Evolutionary conservation across 1,140 invertebrate species (phyloP).

Genomic region (Mactra quadrangularis): DNA sequence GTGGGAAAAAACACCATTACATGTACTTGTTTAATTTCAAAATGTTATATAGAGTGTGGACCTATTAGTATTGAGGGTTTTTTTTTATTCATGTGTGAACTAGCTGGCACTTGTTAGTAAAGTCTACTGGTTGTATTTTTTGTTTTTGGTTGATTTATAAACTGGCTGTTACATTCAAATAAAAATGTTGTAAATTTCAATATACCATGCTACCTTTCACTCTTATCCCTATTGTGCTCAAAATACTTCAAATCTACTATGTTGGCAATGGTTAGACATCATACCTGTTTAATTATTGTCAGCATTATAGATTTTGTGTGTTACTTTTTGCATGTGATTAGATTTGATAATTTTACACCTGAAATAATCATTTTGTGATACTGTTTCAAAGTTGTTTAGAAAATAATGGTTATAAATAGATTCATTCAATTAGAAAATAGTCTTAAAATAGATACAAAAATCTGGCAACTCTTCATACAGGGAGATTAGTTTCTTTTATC

Average conservation of each 20-base stretch:
- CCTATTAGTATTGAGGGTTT: neutral
- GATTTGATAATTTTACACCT: slow-evolving; percentile 12
- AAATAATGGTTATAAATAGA: no score
- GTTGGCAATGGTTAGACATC: neutral
- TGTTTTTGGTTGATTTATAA: slow-evolving; percentile 38
- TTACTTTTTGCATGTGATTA: slow-evolving; percentile 38
- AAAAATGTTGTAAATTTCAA: slow-evolving; percentile 30
- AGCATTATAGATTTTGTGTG: slow-evolving; percentile 13
- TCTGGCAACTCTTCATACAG: no score
- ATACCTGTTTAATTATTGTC: neutral
- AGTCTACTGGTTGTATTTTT: neutral
- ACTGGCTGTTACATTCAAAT: slow-evolving; percentile 41
- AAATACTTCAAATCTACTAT: slow-evolving; percentile 27
- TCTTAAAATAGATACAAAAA: no score
- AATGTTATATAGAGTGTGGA: neutral
- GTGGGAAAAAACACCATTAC: no score
- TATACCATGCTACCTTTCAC: slow-evolving; percentile 23
- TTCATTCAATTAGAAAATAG: no score
- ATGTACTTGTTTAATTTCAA: neutral
- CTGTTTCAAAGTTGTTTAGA: neutral
- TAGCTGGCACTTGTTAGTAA: slow-evolving; percentile 46
- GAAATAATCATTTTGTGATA: slow-evolving; percentile 5
- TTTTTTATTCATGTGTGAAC: neutral
- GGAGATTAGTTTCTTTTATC: no score
- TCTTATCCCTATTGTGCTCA: slow-evolving; percentile 45